Evolutionary conservation across 2,797 vertebrate species (phyloP).

Genomic region (Cossypha polioptera): DNA sequence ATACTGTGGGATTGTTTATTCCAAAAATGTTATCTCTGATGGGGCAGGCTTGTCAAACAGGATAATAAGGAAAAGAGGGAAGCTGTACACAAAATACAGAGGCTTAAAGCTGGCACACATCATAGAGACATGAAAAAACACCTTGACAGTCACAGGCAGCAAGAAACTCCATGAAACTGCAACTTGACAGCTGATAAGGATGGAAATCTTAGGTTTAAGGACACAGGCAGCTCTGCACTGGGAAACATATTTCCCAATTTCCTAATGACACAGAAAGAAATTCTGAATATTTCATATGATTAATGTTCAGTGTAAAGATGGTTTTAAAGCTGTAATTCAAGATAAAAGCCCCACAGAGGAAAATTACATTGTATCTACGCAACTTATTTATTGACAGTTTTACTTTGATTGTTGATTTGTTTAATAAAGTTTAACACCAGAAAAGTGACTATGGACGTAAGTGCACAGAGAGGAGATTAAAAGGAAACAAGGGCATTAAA

Average conservation of each 20-base stretch:
- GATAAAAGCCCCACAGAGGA: background rate
- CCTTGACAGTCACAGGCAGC: background rate
- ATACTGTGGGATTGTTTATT: background rate
- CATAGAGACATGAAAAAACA: background rate
- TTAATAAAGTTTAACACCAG: background rate
- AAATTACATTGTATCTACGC: background rate
- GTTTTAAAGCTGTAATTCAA: background rate
- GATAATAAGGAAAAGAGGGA: background rate
- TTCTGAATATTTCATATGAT: background rate
- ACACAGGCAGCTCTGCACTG: background rate
- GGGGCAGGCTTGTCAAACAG: background rate
- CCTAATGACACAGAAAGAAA: background rate
- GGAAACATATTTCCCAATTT: background rate
- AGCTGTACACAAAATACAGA: background rate
- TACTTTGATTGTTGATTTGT: background rate
- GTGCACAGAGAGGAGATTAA: background rate
- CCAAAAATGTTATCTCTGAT: background rate
- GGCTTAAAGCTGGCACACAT: background rate
- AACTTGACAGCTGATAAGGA: background rate
- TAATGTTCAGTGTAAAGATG: background rate
- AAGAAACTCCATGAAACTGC: background rate
- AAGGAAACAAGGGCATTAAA: background rate
- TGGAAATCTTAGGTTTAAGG: background rate
- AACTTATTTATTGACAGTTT: background rate
- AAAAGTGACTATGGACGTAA: background rate